phyloP scores from a whole-genome alignment of 2,797 vertebrate species.

The Myotis vivesi region DNA sequence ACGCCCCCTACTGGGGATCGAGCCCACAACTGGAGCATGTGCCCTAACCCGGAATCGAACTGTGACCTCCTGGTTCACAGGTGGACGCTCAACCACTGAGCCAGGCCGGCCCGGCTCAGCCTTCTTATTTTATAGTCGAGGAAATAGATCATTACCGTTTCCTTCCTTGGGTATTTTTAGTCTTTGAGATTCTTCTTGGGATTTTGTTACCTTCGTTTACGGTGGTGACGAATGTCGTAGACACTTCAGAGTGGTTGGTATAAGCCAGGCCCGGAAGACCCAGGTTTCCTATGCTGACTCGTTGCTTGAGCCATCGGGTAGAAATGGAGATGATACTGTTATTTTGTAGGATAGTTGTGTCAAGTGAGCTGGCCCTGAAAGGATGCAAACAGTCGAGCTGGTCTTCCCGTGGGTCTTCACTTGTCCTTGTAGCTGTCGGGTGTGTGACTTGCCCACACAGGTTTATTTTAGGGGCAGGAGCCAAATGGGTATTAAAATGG shows the following conservation, averaged over 20 bases:
- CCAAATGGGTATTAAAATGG: constrained; percentile 4
- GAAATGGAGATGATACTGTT: background rate
- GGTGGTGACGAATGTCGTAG: background rate
- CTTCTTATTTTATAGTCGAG: constrained; percentile 5
- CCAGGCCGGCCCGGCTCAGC: background rate
- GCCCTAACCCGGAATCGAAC: too few relatives aligned
- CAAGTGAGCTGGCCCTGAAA: background rate
- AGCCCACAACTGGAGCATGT: too few relatives aligned
- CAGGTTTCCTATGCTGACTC: background rate
- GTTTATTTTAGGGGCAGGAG: constrained; percentile 20
- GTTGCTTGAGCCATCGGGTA: background rate
- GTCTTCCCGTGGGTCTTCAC: background rate
- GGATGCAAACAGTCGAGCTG: background rate
- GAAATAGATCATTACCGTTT: background rate
- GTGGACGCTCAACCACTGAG: too few relatives aligned
- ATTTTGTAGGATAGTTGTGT: background rate
- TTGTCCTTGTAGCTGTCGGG: background rate
- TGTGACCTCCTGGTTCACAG: too few relatives aligned
- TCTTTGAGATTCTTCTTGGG: background rate
- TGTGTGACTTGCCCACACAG: constrained; percentile 15
- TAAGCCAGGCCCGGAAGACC: background rate
- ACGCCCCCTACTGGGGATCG: too few relatives aligned
- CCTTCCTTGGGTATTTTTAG: background rate
- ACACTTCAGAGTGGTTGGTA: background rate
- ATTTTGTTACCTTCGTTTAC: background rate